phyloP scores from a whole-genome alignment of 1,140 invertebrate species.

The Pseudoatta argentina region DNA sequence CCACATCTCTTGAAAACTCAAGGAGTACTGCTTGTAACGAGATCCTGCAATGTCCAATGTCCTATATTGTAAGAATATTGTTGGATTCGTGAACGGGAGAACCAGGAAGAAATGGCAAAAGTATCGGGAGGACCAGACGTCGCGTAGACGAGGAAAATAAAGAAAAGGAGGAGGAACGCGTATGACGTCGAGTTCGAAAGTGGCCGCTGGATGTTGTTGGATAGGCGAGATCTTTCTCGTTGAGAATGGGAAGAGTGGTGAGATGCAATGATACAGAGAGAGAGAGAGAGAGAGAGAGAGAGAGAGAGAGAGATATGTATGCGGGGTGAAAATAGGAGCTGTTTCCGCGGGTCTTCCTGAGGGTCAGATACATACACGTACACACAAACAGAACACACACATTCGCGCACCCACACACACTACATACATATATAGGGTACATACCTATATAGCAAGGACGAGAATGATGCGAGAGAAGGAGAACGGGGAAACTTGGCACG shows the following conservation, averaged over 20 bases:
- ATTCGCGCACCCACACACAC: not conserved
- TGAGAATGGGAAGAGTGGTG: not conserved
- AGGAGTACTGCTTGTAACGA: conserved; percentile 16
- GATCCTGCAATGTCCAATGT: conserved; percentile 23
- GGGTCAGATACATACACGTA: conserved; percentile 43
- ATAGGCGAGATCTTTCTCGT: conserved; percentile 40
- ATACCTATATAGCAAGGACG: not conserved
- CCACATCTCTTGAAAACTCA: conserved; percentile 26
- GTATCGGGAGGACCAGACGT: conserved; percentile 7
- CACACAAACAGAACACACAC: conserved; percentile 8
- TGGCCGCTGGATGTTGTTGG: conserved; percentile 50
- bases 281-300: not conserved
- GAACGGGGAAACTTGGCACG: conserved; percentile 77
- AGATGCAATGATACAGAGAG: conserved; percentile 8
- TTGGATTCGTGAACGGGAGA: not conserved
- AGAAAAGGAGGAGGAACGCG: conserved; percentile 41
- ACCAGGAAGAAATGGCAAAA: not conserved
- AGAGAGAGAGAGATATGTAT: not conserved
- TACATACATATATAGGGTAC: not conserved
- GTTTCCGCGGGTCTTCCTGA: conserved; percentile 61
- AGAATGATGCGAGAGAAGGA: conserved; percentile 10
- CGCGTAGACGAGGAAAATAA: not conserved
- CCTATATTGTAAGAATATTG: conserved; percentile 16
- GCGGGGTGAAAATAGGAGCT: conserved; percentile 69
- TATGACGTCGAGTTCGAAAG: conserved; percentile 55